Conservation (phyloP, 2,113 vertebrate genomes). For the Coregonus clupeaformis region DNA sequence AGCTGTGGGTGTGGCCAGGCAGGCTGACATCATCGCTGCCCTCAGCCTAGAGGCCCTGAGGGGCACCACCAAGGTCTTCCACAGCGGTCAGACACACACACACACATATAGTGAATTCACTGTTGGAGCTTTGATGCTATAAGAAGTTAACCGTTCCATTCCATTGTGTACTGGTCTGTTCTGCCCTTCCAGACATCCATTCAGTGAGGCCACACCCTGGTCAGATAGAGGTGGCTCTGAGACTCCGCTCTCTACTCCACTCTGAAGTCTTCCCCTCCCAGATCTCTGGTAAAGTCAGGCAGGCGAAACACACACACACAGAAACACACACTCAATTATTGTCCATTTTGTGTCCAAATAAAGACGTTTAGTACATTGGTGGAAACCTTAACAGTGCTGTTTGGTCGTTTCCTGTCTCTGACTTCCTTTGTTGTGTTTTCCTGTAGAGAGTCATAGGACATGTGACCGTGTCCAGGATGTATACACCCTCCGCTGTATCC, state of each 20-base stretch:
- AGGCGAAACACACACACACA: not conserved
- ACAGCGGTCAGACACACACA: slow-evolving; percentile 69
- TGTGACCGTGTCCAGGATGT: slow-evolving; percentile 82
- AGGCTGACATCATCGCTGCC: slow-evolving; percentile 81
- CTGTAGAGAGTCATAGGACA: slow-evolving; percentile 80
- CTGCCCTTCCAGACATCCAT: not conserved
- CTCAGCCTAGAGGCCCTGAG: slow-evolving; percentile 82
- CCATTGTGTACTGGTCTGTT: not conserved
- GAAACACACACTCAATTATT: not conserved
- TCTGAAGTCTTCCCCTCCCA: slow-evolving; percentile 83
- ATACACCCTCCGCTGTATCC: slow-evolving; percentile 81
- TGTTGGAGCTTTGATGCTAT: not conserved
- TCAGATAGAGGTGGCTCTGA: slow-evolving; percentile 79
- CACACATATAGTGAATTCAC: not conserved
- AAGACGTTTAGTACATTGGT: not conserved
- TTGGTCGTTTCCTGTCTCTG: not conserved
- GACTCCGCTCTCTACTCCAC: slow-evolving; percentile 81
- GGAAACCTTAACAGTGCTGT: not conserved
- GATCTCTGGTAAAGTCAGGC: slow-evolving; percentile 77
- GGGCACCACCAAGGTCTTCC: slow-evolving; percentile 82
- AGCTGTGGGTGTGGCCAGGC: slow-evolving; percentile 75
- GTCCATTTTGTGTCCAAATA: not conserved
- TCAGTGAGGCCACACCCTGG: slow-evolving; percentile 43
- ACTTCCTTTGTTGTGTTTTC: slow-evolving; percentile 3
- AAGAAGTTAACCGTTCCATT: no score